Percentiles rank a stretch among this genome's conserved stretches.
phyloP scores from a whole-genome alignment of 2,888 invertebrate genomes.

The Spodoptera littoralis region DNA sequence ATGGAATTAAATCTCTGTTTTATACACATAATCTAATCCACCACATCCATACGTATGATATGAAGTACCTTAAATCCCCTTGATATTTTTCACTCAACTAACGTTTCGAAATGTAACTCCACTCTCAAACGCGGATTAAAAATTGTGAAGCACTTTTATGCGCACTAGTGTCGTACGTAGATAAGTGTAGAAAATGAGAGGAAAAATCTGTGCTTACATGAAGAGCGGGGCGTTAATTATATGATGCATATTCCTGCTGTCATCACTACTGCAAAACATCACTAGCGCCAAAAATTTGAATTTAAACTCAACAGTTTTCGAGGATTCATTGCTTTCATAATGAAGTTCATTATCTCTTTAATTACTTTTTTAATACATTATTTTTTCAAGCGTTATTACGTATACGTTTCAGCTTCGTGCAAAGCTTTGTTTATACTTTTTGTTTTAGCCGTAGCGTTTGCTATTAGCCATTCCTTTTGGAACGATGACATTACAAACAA shows the following conservation, averaged over 20 bases:
- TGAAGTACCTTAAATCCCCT: slow-evolving; percentile 8
- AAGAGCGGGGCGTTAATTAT: slow-evolving; percentile 42
- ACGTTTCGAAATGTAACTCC: slow-evolving; percentile 11
- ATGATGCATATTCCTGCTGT: slow-evolving; percentile 13
- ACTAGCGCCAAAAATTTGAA: slow-evolving; percentile 27
- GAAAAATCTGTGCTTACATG: slow-evolving; percentile 25
- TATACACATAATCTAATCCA: too few relatives aligned
- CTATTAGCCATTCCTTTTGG: slow-evolving; percentile 23
- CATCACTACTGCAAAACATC: slow-evolving; percentile 6
- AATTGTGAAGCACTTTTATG: slow-evolving; percentile 15
- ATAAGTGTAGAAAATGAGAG: slow-evolving; percentile 22
- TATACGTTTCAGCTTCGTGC: neutral
- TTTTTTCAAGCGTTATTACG: neutral
- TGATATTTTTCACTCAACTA: slow-evolving; percentile 16
- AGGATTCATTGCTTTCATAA: neutral
- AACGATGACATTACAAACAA: slow-evolving; percentile 10
- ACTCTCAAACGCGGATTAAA: slow-evolving; percentile 9
- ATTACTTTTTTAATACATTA: too few relatives aligned
- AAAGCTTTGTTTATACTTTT: neutral
- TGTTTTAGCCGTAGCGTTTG: neutral
- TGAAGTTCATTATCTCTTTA: slow-evolving; percentile 7
- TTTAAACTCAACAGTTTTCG: slow-evolving; percentile 16
- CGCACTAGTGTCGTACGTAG: slow-evolving; percentile 11
- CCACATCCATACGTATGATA: neutral
- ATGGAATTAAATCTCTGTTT: too few relatives aligned